Evolutionary conservation across 2,888 invertebrate genomes (phyloP), one percentile per base, ranked within the genome.

Genomic region (Phyllotreta striolata): DNA sequence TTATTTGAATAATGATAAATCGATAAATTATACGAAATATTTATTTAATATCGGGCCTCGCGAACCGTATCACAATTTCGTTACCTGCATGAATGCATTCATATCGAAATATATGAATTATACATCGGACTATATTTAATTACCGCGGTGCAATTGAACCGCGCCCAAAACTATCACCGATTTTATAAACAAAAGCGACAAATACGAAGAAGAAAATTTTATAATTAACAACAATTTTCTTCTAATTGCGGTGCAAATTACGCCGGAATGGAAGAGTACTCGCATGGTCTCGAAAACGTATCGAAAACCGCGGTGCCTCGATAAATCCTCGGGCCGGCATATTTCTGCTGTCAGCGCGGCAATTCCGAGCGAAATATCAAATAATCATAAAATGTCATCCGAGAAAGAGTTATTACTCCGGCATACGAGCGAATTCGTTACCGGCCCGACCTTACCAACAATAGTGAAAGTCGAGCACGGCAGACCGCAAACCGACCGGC

Each of bases 401-500:
- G 64, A 62, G 66, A 68, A 71, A 64, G 70, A 70, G 66, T 64
- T 67, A 71, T 72, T 69, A 64, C 66, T 63, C 57, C 59, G 62
- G 35, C 13, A 59, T 62, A 64, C 60, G 66, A 70, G 71, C 68
- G 67, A 72, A 75, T 74, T 73, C 75, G 74, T 76, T 75, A 74
- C 65, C 62, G 49, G 38, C 55, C 55, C 72, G 72, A 73, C 72
- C 72, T 73, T 66, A 67, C 61, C 24, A 67, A 70, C 68, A 69
- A 68, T 72, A 75, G 76, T 76, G 76, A 76, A 76, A 76, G 76
- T 76, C 75, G 75, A 73, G 73, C 73, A 73, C 68, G 71, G 69
- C 68, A 64, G 68, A 70, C 67, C 64, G 65, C 71, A 67, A 56
- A 62, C 66, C 63, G 58, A n/a, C n/a, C n/a, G n/a, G n/a, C n/a